Evolutionary conservation across 2,888 invertebrate species (phyloP), one percentile per base, ranked within the genome.

Genomic region (Apodemia mormo): DNA sequence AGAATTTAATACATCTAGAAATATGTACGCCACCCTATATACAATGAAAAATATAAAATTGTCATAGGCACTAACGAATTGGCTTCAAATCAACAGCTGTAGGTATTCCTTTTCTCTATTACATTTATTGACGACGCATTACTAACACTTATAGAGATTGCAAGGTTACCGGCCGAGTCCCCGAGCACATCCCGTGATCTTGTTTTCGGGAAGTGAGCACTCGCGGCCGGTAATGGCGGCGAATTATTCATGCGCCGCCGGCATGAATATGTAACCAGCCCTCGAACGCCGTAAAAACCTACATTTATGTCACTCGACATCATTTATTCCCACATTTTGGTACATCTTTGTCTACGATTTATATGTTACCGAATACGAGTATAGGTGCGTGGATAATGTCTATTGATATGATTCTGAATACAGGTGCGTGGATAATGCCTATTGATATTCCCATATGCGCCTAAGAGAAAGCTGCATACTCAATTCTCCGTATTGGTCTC

Each of bases 221-320:
- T 33, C 30, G 58, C 58, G 58, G 30, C 58, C 58, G 58, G 58
- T 58, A 58, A 58, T 58, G 58, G 9, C 58, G 58, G 58, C 58
- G 58, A 58, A 58, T 58, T 58, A 58, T 58, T 58, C 58, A 58
- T 58, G 30, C 33, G 30, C 58, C 58, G 58, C 12, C 58, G 58
- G 29, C 58, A 58, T 58, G 58, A 58, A 58, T 58, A 58, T 58
- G 58, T 33, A 58, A 58, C 58, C 30, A 58, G 30, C 33, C 58
- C 58, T 58, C 58, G 58, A 58, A 58, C 58, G 30, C 58, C 58
- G 58, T 58, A 58, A 58, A 58, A 58, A 58, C 58, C 58, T 14
- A 58, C 58, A 58, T 58, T 58, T 33, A 33, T 58, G 58, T 30
- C 58, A 58, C 30, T 58, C 58, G 58, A 58, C 58, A 58, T 58